Percentiles rank a stretch among this genome's conserved stretches.
These are phyloP conservation scores for Eurystomus glaucurus DNA, from an alignment of 2,797 vertebrate genomes.

Conservation along the genomic window DNA sequence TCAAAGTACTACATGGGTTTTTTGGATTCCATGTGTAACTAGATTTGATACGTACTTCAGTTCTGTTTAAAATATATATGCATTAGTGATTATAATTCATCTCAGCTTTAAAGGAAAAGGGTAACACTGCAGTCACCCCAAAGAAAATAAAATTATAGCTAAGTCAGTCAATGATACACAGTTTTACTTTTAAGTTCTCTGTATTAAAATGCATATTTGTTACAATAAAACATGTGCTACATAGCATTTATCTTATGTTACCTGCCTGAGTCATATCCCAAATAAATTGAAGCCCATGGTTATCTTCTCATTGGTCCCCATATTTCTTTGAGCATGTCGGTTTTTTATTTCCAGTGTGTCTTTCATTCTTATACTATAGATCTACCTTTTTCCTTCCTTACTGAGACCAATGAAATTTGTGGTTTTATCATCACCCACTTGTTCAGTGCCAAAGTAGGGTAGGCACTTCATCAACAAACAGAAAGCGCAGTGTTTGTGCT, in stretches of 20 bases:
- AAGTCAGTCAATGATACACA: not conserved
- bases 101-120: not conserved
- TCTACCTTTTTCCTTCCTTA: accelerated
- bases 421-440: not conserved
- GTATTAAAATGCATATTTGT: not conserved
- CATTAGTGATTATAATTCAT: not conserved
- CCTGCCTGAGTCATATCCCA: not conserved
- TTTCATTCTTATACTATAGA: not conserved
- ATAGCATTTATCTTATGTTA: not conserved
- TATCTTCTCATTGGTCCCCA: not conserved
- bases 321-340: not conserved
- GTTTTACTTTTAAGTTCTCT: not conserved
- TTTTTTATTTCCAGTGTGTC: not conserved
- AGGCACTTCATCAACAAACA: not conserved
- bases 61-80: not conserved
- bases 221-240: not conserved
- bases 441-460: not conserved
- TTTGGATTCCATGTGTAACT: not conserved
- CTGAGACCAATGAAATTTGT: not conserved
- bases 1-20: not conserved
- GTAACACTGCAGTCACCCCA: not conserved
- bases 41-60: not conserved
- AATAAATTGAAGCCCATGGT: not conserved
- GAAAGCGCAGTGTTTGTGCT: not conserved
- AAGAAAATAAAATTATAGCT: not conserved